A percentile compares a stretch with the other conserved stretches of the same genome.
Conservation (phyloP, 2,113 vertebrate species). For the Ictalurus punctatus region DNA sequence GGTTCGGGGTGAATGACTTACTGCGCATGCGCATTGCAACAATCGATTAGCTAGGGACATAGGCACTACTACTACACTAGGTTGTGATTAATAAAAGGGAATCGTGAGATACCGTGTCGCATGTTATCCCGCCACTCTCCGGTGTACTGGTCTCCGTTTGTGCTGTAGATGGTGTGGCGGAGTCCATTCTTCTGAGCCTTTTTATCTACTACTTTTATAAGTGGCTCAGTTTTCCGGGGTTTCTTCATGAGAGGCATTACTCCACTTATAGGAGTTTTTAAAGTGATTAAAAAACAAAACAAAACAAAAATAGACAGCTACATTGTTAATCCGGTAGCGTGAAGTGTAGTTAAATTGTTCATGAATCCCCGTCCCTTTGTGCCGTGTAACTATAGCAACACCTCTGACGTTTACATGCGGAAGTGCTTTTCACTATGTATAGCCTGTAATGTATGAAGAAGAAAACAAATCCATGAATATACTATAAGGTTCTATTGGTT, state of each 20-base stretch:
- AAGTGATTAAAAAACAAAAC: background rate
- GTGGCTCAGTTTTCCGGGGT: conserved; percentile 51
- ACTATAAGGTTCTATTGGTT: background rate
- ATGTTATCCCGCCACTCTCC: conserved; percentile 87
- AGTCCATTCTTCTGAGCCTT: conserved; percentile 81
- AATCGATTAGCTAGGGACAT: background rate
- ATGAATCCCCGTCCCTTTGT: too few relatives aligned
- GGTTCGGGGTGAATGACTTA: background rate
- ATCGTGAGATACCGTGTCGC: conserved; percentile 80
- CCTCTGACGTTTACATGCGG: background rate
- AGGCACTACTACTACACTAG: too few relatives aligned
- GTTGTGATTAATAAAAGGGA: background rate
- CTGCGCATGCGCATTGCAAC: background rate
- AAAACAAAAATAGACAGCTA: too few relatives aligned
- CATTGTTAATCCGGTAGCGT: background rate
- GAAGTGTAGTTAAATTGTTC: background rate
- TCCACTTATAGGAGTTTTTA: background rate
- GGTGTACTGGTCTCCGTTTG: conserved; percentile 79
- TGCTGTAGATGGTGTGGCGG: conserved; percentile 72
- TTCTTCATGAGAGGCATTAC: conserved; percentile 77
- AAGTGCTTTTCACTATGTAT: background rate
- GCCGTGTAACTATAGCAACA: conserved; percentile 17
- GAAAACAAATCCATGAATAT: background rate
- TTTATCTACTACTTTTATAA: conserved; percentile 73
- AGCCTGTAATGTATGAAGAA: too few relatives aligned